Evolutionary conservation across 2,113 vertebrate genomes (phyloP).

Genomic region (Arothron firmamentum): DNA sequence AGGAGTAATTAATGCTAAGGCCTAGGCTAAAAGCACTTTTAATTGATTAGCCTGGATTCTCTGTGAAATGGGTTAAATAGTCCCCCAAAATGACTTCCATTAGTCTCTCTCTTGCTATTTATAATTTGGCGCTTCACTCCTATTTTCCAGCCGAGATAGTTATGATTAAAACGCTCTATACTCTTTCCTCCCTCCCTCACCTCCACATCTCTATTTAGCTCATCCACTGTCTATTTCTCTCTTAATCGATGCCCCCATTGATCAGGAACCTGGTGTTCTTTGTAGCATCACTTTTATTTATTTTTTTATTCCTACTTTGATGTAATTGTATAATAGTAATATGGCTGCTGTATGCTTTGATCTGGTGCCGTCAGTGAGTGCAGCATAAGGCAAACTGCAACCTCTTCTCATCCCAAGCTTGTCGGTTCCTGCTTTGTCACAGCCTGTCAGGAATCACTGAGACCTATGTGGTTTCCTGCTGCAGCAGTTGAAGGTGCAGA

Average conservation of each 20-base stretch:
- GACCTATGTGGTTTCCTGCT: too few relatives aligned
- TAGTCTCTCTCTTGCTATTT: constrained; percentile 65
- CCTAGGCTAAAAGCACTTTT: constrained; percentile 53
- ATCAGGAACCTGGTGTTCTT: constrained; percentile 30
- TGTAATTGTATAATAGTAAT: constrained; percentile 38
- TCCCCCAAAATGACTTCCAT: constrained; percentile 71
- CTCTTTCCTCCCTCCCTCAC: constrained; percentile 22
- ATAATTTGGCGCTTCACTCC: constrained; percentile 51
- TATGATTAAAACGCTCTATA: constrained; percentile 61
- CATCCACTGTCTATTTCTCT: constrained; percentile 22
- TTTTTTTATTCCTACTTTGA: constrained; percentile 2
- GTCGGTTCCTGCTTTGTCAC: too few relatives aligned
- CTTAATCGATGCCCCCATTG: constrained; percentile 33
- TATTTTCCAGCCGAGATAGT: constrained; percentile 63
- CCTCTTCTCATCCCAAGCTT: background rate
- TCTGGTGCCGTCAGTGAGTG: constrained; percentile 16
- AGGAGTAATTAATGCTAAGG: constrained; percentile 61
- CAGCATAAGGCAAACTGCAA: constrained; percentile 3
- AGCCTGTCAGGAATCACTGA: too few relatives aligned
- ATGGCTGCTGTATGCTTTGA: constrained; percentile 21
- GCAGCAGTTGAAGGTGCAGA: too few relatives aligned
- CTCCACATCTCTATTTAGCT: constrained; percentile 24
- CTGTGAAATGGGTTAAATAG: constrained; percentile 71
- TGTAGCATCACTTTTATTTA: background rate
- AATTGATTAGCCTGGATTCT: constrained; percentile 70